Evolutionary conservation across 2,888 invertebrate species (phyloP), one percentile per base, ranked within the genome.

Genomic region (Orgyia antiqua): DNA sequence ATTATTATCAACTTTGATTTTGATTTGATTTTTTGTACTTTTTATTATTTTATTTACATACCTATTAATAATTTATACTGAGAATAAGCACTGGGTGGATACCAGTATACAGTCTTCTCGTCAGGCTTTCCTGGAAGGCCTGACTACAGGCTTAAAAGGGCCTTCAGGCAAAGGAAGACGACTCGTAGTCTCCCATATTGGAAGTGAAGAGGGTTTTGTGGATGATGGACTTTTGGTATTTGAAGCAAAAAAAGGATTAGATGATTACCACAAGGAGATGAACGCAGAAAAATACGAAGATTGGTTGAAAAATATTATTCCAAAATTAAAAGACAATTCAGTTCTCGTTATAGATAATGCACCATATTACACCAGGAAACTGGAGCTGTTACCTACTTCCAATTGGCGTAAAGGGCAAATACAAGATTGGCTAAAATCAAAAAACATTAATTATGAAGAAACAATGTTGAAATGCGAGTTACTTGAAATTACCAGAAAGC

Each of bases 231-330:
- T 15, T 5, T 3, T 15, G 6, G 17, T 15, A 15, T 15, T 15
- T 6, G 17, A 15, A 15, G 17, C 17, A 15, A 15, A 15, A 15
- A 15, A 15, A 6, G 17, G 17, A 6, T 6, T 15, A 15, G 17
- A 15, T 15, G 17, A 5, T 5, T 5, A 15, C 17, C 17, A 15
- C 6, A 15, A 15, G 17, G 17, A 15, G 17, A 15, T 15, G 17
- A 15, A 15, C 6, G 17, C 17, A 3, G 17, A 15, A 15, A 10
- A 5, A n/a, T 33, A 19, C 20, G 34, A 34, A 13, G 12, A 34
- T 10, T 34, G 29, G 11, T 10, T 24, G 17, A 27, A 21, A 15
- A n/a, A n/a, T n/a, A n/a, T n/a, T n/a, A n/a, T n/a, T n/a, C n/a
- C n/a, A n/a, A n/a, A n/a, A n/a, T n/a, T n/a, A n/a, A n/a, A n/a